Conservation (phyloP, 2,888 invertebrate genomes). For the Diarsia brunnea region DNA sequence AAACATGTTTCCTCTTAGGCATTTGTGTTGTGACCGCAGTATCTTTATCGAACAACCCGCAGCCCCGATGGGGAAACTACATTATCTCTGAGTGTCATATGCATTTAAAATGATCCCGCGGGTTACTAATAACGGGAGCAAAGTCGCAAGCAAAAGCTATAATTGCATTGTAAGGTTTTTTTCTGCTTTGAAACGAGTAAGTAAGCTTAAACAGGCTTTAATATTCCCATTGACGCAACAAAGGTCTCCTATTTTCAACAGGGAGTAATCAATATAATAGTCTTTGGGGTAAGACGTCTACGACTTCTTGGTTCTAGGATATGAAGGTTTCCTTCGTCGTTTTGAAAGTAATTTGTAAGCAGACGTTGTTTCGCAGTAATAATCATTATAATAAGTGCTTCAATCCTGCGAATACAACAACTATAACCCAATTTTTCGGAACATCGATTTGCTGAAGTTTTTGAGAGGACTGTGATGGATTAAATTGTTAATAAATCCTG, state of each 20-base stretch:
- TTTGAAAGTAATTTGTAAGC: background rate
- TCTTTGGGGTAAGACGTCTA: too few species aligned
- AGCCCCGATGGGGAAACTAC: too few species aligned
- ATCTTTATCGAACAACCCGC: too few species aligned
- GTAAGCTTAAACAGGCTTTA: background rate
- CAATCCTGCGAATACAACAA: background rate
- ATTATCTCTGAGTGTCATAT: too few species aligned
- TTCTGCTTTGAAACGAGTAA: background rate
- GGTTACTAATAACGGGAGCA: too few species aligned
- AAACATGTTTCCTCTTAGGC: too few species aligned
- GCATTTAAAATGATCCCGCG: too few species aligned
- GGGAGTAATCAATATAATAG: background rate
- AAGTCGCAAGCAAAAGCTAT: too few species aligned
- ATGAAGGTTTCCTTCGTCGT: background rate
- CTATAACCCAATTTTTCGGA: background rate
- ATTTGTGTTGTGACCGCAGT: too few species aligned
- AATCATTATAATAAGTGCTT: background rate
- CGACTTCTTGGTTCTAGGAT: background rate
- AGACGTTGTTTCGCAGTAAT: background rate
- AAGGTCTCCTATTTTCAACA: background rate
- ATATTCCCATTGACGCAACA: background rate
- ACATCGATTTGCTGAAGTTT: background rate
- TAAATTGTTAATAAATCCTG: slow-evolving; percentile 13
- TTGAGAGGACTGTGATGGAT: slow-evolving; percentile 6
- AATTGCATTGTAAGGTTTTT: background rate